phyloP scores from a whole-genome alignment of 1,140 invertebrate genomes.

The Artemia franciscana region DNA sequence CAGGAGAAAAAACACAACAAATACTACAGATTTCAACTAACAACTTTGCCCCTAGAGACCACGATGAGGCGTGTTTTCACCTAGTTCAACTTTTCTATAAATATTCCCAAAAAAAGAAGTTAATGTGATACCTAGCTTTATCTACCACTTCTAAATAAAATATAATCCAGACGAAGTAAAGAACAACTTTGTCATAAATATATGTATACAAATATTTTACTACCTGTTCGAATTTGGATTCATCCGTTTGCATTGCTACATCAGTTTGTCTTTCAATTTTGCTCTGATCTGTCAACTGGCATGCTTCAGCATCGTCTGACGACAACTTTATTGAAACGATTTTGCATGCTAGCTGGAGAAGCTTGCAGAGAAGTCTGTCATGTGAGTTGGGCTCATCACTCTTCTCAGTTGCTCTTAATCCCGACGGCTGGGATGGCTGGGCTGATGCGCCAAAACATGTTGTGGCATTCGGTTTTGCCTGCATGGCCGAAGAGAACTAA shows the following conservation, averaged over 20 bases:
- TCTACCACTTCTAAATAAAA: too few relatives aligned
- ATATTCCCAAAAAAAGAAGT: too few relatives aligned
- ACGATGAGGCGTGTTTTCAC: too few relatives aligned
- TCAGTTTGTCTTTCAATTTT: background rate
- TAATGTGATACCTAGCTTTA: too few relatives aligned
- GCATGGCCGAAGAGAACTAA: background rate
- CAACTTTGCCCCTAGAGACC: too few relatives aligned
- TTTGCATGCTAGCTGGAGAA: background rate
- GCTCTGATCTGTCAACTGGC: background rate
- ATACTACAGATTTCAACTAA: too few relatives aligned
- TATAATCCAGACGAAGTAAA: too few relatives aligned
- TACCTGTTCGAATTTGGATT: background rate
- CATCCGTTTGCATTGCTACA: background rate
- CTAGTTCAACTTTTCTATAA: too few relatives aligned
- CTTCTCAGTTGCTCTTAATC: background rate
- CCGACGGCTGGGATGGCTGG: background rate
- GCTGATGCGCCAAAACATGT: background rate
- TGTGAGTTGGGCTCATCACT: background rate
- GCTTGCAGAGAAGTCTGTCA: background rate
- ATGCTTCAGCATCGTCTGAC: background rate
- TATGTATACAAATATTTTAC: too few relatives aligned
- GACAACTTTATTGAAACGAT: background rate
- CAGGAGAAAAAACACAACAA: too few relatives aligned
- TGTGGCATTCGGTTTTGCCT: background rate
- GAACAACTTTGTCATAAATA: too few relatives aligned